Base-by-base conservation (phyloP, 2,888 invertebrate genomes). In the Lepeophtheirus nordmannii region DNA sequence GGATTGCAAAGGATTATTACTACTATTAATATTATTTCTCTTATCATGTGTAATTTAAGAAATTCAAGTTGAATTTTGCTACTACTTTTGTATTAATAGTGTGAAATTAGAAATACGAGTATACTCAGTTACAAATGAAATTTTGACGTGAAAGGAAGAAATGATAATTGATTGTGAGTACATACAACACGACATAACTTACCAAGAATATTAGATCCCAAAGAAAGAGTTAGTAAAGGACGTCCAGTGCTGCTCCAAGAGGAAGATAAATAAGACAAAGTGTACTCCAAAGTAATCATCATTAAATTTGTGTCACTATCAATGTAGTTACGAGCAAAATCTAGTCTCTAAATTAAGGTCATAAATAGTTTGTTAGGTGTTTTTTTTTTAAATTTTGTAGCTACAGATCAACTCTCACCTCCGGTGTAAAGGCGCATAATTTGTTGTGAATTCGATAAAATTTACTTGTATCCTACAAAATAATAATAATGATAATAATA, bases 351-450 rank as follows among this genome's bases (percentile, higher is more conserved):
- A n/a, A n/a, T 1, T n/a, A 7, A 40, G n/a, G 2, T 37, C 2
- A 14, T n/a, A 46, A 63, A 17, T 53, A 22, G 38, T 17, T n/a
- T n/a, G n/a, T n/a, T n/a, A n/a, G n/a, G n/a, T 14, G 11, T 63
- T 20, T 20, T 1, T n/a, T 2, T 61, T 17, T 38, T 61, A 3
- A 12, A 23, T 61, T 5, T 23, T 12, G 38, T 14, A 65, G 12
- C 20, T 62, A 23, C 20, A 23, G 67, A 65, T n/a, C 17, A 20
- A 67, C 68, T 74, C 75, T 78, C 78, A 96, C 96, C 87, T 98
- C 96, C 58, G 98, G 98, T 8, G 96, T 96, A 76, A 99, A 99
- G 0, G 94, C 96, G 77, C 97, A 92, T 73, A 96, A 92, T 74
- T 88, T 84, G 76, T 96, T 92, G 72, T 92, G 89, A 66, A 98